Evolutionary conservation across 2,888 invertebrate genomes (phyloP).

Genomic region (Trachelus stipa): DNA sequence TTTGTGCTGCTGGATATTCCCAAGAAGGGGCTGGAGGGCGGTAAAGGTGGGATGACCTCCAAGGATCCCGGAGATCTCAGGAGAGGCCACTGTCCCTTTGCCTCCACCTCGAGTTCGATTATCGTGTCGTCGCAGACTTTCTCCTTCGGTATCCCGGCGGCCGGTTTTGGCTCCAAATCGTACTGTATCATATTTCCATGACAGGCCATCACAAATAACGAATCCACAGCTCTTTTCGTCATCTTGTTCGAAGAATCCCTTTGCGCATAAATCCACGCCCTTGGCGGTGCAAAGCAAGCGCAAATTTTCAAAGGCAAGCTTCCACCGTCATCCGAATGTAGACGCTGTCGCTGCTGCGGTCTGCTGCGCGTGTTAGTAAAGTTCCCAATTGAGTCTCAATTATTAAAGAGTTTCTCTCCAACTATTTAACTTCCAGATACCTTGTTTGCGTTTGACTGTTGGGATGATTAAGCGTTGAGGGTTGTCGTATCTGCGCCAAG

Average conservation of each 20-base stretch:
- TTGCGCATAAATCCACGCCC: constrained; percentile 76
- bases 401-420: neutral
- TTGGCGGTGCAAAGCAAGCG: constrained; percentile 80
- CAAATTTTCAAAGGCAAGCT: constrained; percentile 80
- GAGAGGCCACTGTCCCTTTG: constrained; percentile 91
- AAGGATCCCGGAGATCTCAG: constrained; percentile 73
- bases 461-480: constrained; percentile 63
- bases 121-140: constrained; percentile 87
- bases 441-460: constrained; percentile 58
- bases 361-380: constrained; percentile 33
- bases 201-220: constrained; percentile 91
- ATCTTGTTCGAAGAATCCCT: constrained; percentile 59
- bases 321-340: constrained; percentile 79
- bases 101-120: constrained; percentile 87
- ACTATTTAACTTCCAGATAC: constrained; percentile 31
- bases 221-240: constrained; percentile 76
- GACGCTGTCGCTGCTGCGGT: constrained; percentile 70
- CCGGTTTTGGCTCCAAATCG: constrained; percentile 82
- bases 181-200: constrained; percentile 90
- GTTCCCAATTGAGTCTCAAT: neutral
- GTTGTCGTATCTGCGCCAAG: constrained; percentile 87
- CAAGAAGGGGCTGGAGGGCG: constrained; percentile 76
- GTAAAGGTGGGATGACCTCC: constrained; percentile 83
- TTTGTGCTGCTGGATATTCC: constrained; percentile 54
- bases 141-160: constrained; percentile 81